phyloP scores from a whole-genome alignment of 2,888 invertebrate species.

The Tiliacea citrago region DNA sequence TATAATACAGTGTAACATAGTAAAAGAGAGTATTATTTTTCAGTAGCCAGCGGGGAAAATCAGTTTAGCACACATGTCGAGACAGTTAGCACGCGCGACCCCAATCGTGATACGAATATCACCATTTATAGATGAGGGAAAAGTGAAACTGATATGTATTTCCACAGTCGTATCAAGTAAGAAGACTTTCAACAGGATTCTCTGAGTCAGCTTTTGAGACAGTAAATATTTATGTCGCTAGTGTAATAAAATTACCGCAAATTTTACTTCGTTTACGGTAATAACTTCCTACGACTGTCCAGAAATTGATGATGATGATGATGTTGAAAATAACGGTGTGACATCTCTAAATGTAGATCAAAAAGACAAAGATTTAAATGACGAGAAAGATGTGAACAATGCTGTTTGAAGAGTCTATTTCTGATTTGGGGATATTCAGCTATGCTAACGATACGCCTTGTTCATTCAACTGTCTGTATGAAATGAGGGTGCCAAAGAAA shows the following conservation, averaged over 20 bases:
- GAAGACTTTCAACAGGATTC: constrained; percentile 88
- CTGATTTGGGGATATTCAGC: constrained; percentile 57
- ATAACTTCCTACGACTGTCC: constrained; percentile 79
- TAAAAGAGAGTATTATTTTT: constrained; percentile 59
- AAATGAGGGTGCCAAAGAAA: constrained; percentile 75
- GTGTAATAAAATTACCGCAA: constrained; percentile 71
- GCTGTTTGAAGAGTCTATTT: not conserved
- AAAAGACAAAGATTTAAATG: not conserved
- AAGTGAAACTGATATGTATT: constrained; percentile 89
- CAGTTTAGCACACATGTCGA: constrained; percentile 73
- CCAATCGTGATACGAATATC: constrained; percentile 88
- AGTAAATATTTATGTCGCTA: constrained; percentile 64
- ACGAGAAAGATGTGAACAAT: not conserved
- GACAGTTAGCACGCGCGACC: constrained; percentile 85
- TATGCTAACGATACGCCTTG: constrained; percentile 64
- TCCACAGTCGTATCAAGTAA: constrained; percentile 79
- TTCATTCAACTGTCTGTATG: constrained; percentile 71
- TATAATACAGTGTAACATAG: constrained; percentile 7
- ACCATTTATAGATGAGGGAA: constrained; percentile 84
- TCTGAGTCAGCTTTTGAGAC: constrained; percentile 70
- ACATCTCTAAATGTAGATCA: constrained; percentile 8
- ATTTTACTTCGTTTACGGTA: constrained; percentile 73
- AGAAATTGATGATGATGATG: constrained; percentile 71
- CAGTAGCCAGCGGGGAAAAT: constrained; percentile 68
- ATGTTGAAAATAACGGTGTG: constrained; percentile 73